These are phyloP conservation scores for Linepithema humile DNA, from an alignment of 1,140 invertebrate genomes.

Conservation along the genomic window DNA sequence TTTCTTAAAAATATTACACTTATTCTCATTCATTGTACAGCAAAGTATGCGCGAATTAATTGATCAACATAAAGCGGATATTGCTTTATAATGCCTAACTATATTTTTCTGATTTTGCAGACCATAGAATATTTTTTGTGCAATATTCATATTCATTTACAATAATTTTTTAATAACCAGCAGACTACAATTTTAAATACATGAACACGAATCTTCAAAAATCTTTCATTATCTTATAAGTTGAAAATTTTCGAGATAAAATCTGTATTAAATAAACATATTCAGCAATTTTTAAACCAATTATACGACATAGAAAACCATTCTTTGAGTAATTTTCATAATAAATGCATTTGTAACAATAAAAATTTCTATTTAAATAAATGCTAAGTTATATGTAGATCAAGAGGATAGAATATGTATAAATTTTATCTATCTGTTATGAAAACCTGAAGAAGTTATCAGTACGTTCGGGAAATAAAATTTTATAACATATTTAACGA, in stretches of 20 bases:
- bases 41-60: not conserved
- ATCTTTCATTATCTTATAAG: not conserved
- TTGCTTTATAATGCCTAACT: not conserved
- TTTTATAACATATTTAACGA: not conserved
- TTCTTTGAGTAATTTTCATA: not conserved
- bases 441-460: not conserved
- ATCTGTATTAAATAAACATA: not conserved
- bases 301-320: not conserved
- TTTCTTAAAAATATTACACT: not conserved
- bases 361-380: not conserved
- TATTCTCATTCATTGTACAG: not conserved
- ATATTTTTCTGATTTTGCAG: not conserved
- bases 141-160: slow-evolving; percentile 30
- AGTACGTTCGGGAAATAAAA: not conserved
- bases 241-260: not conserved
- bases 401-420: not conserved
- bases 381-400: slow-evolving; percentile 5
- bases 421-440: slow-evolving; percentile 2
- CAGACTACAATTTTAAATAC: not conserved
- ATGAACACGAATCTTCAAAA: not conserved
- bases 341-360: slow-evolving; percentile 19
- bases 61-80: not conserved
- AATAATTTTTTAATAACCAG: not conserved
- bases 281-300: not conserved
- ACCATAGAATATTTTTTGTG: not conserved